Percentiles rank a stretch among this genome's conserved stretches.
Evolutionary conservation across 2,113 vertebrate genomes (phyloP).

Genomic region (Numida meleagris): DNA sequence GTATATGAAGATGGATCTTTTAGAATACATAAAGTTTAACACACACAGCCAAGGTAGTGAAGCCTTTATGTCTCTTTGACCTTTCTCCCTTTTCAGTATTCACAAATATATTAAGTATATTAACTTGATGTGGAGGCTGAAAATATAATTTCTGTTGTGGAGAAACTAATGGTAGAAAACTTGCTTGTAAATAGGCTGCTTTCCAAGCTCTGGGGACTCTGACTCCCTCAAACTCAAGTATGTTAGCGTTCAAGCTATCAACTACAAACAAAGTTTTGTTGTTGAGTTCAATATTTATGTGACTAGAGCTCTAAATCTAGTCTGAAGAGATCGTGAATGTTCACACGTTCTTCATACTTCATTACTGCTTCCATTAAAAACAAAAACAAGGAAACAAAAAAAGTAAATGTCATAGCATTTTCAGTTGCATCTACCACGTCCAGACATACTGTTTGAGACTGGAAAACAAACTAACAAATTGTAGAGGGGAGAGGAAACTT

Average conservation of each 20-base stretch:
- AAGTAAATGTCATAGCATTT: background rate
- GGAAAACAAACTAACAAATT: background rate
- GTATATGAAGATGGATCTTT: background rate
- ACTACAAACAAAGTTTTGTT: background rate
- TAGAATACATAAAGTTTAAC: background rate
- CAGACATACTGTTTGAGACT: background rate
- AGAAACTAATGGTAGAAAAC: background rate
- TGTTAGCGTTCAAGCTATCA: background rate
- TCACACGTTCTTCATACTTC: background rate
- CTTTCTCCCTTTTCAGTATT: background rate
- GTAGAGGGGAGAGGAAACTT: background rate
- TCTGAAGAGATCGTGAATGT: background rate
- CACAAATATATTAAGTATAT: background rate
- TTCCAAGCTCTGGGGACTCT: background rate
- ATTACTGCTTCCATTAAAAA: background rate
- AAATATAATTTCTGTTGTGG: background rate
- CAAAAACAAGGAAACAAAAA: background rate
- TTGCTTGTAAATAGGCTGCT: background rate
- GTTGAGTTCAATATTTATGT: background rate
- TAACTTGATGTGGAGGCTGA: background rate
- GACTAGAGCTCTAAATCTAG: background rate
- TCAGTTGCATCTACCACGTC: background rate
- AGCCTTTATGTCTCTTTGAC: background rate
- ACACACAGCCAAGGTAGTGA: background rate
- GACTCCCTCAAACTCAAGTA: background rate